Percentiles rank a stretch among this genome's conserved stretches.
Evolutionary conservation across 2,888 invertebrate species (phyloP).

Genomic region (Microctonus hyperodae): DNA sequence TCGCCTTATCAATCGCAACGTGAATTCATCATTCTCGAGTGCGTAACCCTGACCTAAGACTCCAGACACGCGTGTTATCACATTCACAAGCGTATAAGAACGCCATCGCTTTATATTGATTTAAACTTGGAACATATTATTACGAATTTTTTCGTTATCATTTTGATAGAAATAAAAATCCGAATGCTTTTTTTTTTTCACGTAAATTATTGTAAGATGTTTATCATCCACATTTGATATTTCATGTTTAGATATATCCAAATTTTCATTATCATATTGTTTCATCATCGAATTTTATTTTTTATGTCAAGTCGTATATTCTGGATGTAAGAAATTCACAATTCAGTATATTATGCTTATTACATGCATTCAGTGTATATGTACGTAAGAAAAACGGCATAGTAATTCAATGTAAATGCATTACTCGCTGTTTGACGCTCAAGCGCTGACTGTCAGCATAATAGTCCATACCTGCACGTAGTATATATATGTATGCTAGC

Average conservation of each 20-base stretch:
- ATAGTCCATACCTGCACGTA: conserved; percentile 25
- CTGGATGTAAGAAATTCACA: background rate
- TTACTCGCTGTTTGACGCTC: conserved; percentile 24
- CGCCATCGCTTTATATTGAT: background rate
- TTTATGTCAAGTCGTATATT: background rate
- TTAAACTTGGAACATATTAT: background rate
- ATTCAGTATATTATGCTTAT: background rate
- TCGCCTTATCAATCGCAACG: background rate
- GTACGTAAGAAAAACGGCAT: background rate
- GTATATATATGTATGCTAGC: conserved; percentile 1
- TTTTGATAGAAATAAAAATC: background rate
- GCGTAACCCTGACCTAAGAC: conserved; percentile 33
- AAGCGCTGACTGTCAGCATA: conserved; percentile 22
- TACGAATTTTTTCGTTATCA: conserved; percentile 6
- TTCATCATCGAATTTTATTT: too few relatives aligned
- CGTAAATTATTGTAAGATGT: background rate
- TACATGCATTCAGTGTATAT: background rate
- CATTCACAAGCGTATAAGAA: conserved; percentile 13
- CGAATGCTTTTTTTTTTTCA: background rate
- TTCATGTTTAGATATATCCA: too few relatives aligned
- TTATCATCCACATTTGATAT: too few relatives aligned
- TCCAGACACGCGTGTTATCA: conserved; percentile 27
- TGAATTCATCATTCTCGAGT: conserved; percentile 17
- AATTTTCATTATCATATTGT: too few relatives aligned
- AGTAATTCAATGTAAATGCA: conserved; percentile 25